Evolutionary conservation across 2,797 vertebrate species (phyloP).

Genomic region (Natrix natrix): DNA sequence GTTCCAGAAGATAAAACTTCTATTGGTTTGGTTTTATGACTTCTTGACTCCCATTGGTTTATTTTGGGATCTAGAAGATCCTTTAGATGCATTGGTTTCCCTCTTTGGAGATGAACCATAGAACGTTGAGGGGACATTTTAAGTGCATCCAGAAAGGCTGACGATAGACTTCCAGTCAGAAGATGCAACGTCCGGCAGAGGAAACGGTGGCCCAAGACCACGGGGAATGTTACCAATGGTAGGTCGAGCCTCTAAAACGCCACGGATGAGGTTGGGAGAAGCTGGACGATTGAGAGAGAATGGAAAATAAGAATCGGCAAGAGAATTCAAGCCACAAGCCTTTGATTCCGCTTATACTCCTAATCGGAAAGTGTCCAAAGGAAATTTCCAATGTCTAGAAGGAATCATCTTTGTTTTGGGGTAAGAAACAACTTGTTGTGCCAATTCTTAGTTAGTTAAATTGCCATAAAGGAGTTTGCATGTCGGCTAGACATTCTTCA

Average conservation of each 20-base stretch:
- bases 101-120: not conserved
- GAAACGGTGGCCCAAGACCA: not conserved
- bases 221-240: not conserved
- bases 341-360: not conserved
- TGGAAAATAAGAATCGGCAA: not conserved
- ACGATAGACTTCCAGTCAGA: not conserved
- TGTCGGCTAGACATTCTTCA: not conserved
- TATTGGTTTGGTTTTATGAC: not conserved
- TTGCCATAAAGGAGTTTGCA: not conserved
- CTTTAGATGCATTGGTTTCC: rapidly evolving
- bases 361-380: not conserved
- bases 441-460: not conserved
- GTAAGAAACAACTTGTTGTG: constrained; percentile 67
- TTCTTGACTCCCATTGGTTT: not conserved
- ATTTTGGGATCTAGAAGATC: not conserved
- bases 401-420: constrained; percentile 73
- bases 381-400: constrained; percentile 40
- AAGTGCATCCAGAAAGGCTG: not conserved
- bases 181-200: not conserved
- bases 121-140: rapidly evolving
- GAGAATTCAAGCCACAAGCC: rapidly evolving
- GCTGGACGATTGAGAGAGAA: rapidly evolving
- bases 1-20: not conserved
- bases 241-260: not conserved
- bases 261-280: not conserved